These are phyloP conservation scores for Acleris emargana DNA, from an alignment of 2,888 invertebrate species.

Conservation along the genomic window DNA sequence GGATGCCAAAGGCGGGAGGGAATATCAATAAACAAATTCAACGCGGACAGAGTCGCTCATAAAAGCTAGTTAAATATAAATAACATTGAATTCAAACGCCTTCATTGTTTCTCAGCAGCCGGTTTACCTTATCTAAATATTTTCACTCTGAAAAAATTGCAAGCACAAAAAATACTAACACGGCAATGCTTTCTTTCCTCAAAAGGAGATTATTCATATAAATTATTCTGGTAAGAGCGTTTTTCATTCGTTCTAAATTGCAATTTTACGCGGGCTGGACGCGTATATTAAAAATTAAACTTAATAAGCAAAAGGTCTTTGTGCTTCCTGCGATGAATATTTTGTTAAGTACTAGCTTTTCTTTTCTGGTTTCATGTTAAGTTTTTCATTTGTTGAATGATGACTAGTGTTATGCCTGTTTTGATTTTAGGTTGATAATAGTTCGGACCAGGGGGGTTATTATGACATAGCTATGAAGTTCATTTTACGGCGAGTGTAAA, in stretches of 20 bases:
- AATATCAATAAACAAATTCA: too few species aligned
- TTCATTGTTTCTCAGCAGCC: too few species aligned
- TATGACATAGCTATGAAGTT: too few species aligned
- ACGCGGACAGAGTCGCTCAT: too few species aligned
- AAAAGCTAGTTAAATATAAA: too few species aligned
- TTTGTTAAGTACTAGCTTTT: constrained; percentile 9
- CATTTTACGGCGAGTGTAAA: too few species aligned
- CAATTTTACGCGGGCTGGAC: constrained; percentile 78
- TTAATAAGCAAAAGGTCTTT: constrained; percentile 69
- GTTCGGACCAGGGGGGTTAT: too few species aligned
- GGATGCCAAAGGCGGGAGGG: too few species aligned
- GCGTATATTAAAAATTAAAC: constrained; percentile 82
- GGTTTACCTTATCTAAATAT: background rate
- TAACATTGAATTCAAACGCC: too few species aligned
- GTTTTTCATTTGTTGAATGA: background rate
- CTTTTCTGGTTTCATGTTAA: background rate
- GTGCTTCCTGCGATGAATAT: constrained; percentile 15
- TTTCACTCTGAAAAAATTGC: background rate
- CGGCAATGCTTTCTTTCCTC: constrained; percentile 7
- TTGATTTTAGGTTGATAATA: too few species aligned
- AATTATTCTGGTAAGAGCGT: constrained; percentile 46
- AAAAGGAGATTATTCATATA: constrained; percentile 40
- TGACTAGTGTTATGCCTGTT: too few species aligned
- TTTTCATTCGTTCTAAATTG: constrained; percentile 63
- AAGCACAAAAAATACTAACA: background rate